Conservation (phyloP, 2,113 vertebrate species). For the Istiophorus platypterus region DNA sequence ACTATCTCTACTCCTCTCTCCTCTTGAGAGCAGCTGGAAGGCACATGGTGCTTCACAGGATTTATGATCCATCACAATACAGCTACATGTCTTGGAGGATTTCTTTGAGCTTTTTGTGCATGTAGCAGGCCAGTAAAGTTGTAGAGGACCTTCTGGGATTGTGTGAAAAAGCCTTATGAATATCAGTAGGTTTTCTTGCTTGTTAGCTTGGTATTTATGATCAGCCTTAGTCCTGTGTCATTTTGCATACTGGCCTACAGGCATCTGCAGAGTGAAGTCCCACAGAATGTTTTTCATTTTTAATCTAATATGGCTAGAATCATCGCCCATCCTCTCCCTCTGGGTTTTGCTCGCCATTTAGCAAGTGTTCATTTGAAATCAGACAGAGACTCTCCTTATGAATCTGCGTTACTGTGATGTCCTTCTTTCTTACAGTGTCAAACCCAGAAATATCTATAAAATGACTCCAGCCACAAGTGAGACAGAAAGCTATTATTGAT, state of each 20-base stretch:
- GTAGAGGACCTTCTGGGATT: constrained; percentile 33
- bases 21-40: constrained; percentile 35
- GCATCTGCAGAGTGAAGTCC: constrained; percentile 31
- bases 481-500: constrained; percentile 52
- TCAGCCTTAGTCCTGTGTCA: constrained; percentile 36
- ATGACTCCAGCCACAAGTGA: constrained; percentile 29
- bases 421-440: background rate
- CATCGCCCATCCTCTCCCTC: constrained; percentile 11
- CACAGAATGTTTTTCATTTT: constrained; percentile 51
- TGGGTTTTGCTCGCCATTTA: constrained; percentile 33
- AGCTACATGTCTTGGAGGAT: constrained; percentile 34
- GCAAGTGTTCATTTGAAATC: constrained; percentile 40
- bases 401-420: constrained; percentile 4
- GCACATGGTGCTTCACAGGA: constrained; percentile 50
- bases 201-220: constrained; percentile 36
- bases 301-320: constrained; percentile 35
- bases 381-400: constrained; percentile 19
- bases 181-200: constrained; percentile 38
- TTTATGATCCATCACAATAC: constrained; percentile 63
- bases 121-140: constrained; percentile 36
- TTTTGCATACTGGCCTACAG: constrained; percentile 47
- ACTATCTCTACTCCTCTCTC: constrained; percentile 16
- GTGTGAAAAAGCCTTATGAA: constrained; percentile 23
- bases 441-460: constrained; percentile 22
- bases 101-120: constrained; percentile 45